Conservation (phyloP, 2,797 vertebrate genomes). For the Neomorphus geoffroyi region DNA sequence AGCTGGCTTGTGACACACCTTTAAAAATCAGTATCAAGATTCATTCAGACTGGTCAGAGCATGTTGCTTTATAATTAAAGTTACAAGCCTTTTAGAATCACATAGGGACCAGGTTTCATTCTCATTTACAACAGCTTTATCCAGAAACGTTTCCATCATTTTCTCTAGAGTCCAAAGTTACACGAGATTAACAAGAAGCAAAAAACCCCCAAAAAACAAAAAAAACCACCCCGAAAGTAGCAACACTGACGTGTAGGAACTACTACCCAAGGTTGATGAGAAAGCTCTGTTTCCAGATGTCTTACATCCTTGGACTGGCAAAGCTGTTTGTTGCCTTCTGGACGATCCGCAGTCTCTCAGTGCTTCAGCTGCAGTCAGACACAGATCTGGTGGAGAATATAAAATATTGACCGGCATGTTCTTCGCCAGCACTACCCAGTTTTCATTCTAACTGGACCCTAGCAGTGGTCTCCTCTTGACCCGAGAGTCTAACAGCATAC, state of each 20-base stretch:
- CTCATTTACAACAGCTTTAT: not conserved
- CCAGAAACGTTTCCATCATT: not conserved
- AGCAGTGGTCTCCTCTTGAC: not conserved
- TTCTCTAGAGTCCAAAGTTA: not conserved
- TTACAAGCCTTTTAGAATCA: not conserved
- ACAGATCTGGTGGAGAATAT: not conserved
- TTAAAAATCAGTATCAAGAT: not conserved
- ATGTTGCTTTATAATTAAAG: not conserved
- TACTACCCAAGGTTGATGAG: not conserved
- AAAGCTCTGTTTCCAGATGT: not conserved
- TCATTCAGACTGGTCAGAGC: not conserved
- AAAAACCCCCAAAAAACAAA: not conserved
- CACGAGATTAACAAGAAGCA: not conserved
- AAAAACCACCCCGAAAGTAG: not conserved
- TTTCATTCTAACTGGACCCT: not conserved
- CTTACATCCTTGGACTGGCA: not conserved
- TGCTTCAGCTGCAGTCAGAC: not conserved
- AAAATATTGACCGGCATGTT: not conserved
- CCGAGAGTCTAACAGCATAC: not conserved
- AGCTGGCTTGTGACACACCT: not conserved
- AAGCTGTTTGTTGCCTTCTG: not conserved
- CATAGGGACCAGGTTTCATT: not conserved
- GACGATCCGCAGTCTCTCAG: not conserved
- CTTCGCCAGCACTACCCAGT: not conserved
- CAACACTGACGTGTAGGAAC: not conserved